These are phyloP conservation scores for Ophraella communa DNA, from an alignment of 2,888 invertebrate genomes.

Conservation along the genomic window DNA sequence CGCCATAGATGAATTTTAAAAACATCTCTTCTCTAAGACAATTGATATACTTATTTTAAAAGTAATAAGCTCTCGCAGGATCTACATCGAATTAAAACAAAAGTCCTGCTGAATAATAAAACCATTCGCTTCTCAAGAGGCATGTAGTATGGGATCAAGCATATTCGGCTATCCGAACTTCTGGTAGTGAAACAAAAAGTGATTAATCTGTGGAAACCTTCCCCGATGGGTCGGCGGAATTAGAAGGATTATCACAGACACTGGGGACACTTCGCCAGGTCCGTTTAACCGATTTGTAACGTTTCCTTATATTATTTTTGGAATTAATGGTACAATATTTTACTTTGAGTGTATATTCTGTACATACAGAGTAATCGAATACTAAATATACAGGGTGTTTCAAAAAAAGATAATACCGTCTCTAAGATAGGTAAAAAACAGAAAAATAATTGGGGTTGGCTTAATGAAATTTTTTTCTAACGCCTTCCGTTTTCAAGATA, in stretches of 20 bases:
- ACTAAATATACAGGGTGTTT: too few species aligned
- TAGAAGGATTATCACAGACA: conserved; percentile 45
- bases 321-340: too few species aligned
- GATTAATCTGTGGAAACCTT: conserved; percentile 48
- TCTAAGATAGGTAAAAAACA: too few species aligned
- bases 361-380: too few species aligned
- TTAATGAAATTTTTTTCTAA: too few species aligned
- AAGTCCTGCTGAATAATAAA: conserved; percentile 16
- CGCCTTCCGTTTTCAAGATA: too few species aligned
- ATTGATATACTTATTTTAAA: too few species aligned
- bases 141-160: conserved; percentile 16
- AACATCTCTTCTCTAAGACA: too few species aligned
- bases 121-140: conserved; percentile 20
- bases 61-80: background rate
- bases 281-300: conserved; percentile 46
- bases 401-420: too few species aligned
- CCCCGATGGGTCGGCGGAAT: conserved; percentile 45
- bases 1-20: too few species aligned
- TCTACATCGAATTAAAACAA: conserved; percentile 15
- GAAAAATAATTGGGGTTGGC: too few species aligned
- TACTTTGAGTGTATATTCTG: too few species aligned
- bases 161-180: background rate
- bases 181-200: conserved; percentile 38
- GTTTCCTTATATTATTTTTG: conserved; percentile 46
- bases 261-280: conserved; percentile 44